Evolutionary conservation across 2,888 invertebrate species (phyloP), one percentile per base, ranked within the genome.

Genomic region (Drosophila helvetica): DNA sequence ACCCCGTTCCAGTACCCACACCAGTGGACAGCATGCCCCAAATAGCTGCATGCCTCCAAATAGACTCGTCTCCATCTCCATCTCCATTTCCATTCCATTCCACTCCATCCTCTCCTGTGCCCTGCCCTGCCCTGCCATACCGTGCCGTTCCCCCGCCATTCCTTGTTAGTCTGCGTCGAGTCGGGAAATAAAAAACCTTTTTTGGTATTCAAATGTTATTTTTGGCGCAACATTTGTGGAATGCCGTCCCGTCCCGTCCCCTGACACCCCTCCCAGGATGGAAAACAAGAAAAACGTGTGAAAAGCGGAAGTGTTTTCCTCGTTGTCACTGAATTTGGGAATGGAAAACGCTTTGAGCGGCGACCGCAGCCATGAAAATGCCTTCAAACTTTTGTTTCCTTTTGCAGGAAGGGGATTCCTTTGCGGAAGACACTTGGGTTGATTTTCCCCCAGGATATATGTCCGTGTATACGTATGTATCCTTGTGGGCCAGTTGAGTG

Each of bases 161-260:
- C 47, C 67, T 72, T 54, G 81, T 85, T 79, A 73, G 74, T 66
- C 67, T 76, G 69, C 61, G 79, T 65, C 67, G 64, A 45, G 65
- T 65, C 81, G 70, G 38, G 38, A 78, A 64, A 65, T 64, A 85
- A 80, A 83, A 79, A 79, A 38, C 38, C 82, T 74, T 75, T 86
- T 86, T 80, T 76, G 84, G 82, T 68, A 82, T 86, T 84, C 82
- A 82, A 78, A 84, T 82, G 86, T 80, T 82, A 78, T 82, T 82
- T 82, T 78, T 82, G 78, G 86, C 70, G 79, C 76, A 76, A 70
- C 85, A 76, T 81, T 85, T 85, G 81, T 67, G 79, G 77, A 62
- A 81, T 74, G 12, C 12, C 33, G 30, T 3, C 33, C 33, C 33
- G 5, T 15, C 33, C 12, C 33, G 5, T 15, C 33, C 12, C 33